These are phyloP conservation scores for Glossophaga mutica DNA, from an alignment of 2,797 vertebrate genomes.

Conservation along the genomic window DNA sequence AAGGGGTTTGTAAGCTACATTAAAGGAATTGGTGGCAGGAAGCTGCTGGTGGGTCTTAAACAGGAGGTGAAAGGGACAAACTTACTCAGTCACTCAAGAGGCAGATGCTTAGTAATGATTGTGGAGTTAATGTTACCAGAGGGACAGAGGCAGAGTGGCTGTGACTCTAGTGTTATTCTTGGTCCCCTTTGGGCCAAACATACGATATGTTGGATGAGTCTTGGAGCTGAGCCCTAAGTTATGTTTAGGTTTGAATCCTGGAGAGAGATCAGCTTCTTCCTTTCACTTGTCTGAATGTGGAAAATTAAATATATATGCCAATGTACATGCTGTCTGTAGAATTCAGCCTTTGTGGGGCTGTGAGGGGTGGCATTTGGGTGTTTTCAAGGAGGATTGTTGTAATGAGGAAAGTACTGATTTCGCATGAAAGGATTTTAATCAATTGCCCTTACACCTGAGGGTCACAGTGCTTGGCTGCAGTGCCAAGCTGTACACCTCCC, in stretches of 20 bases:
- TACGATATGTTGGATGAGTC: background rate
- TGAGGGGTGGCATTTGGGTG: conserved; percentile 37
- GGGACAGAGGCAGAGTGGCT: background rate
- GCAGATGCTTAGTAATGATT: conserved; percentile 16
- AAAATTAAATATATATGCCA: conserved; percentile 5
- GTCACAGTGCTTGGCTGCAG: conserved; percentile 76
- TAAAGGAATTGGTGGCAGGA: background rate
- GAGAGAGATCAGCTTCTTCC: background rate
- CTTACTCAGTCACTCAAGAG: background rate
- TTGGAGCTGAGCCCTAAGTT: background rate
- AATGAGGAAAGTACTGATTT: conserved; percentile 85
- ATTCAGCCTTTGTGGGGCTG: conserved; percentile 27
- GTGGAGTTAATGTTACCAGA: background rate
- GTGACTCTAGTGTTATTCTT: background rate
- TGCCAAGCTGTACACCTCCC: conserved; percentile 82
- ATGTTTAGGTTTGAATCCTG: background rate
- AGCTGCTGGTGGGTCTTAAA: background rate
- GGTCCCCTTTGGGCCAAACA: background rate
- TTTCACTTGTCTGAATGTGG: conserved; percentile 22
- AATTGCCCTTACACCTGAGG: conserved; percentile 79
- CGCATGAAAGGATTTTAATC: conserved; percentile 85
- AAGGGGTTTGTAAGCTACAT: background rate
- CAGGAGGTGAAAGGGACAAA: background rate
- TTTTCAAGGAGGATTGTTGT: conserved; percentile 79
- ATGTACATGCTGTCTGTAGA: conserved; percentile 27